Evolutionary conservation across 2,113 vertebrate genomes (phyloP).

Genomic region (Apteryx mantelli): DNA sequence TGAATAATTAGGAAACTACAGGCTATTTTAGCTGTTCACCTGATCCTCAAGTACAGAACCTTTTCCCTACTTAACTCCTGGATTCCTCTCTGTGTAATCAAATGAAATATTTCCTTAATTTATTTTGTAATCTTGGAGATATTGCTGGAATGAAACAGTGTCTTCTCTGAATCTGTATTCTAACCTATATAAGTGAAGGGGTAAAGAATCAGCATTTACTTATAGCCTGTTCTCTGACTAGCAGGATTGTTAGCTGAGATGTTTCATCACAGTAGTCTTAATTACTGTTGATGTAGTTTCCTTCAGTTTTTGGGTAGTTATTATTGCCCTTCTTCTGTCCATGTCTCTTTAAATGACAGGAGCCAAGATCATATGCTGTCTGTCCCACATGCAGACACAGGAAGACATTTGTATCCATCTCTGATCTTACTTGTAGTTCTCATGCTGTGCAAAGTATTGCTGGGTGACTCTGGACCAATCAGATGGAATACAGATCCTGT

Average conservation of each 20-base stretch:
- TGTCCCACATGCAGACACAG: not conserved
- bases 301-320: not conserved
- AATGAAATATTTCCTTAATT: not conserved
- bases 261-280: not conserved
- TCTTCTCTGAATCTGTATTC: not conserved
- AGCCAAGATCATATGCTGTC: not conserved
- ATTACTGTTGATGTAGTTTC: not conserved
- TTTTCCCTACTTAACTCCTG: not conserved
- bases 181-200: not conserved
- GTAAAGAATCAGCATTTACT: not conserved
- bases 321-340: not conserved
- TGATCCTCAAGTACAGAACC: not conserved
- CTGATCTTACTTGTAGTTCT: not conserved
- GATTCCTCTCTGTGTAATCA: not conserved
- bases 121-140: not conserved
- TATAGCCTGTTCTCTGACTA: not conserved
- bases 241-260: not conserved
- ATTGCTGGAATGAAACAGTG: not conserved
- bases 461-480: not conserved
- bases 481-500: not conserved
- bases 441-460: not conserved
- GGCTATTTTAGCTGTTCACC: not conserved
- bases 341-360: not conserved
- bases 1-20: not conserved
- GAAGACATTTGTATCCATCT: not conserved